Base-by-base conservation (phyloP, 64 coral and sea anemone species). In the Montipora cactus region DNA sequence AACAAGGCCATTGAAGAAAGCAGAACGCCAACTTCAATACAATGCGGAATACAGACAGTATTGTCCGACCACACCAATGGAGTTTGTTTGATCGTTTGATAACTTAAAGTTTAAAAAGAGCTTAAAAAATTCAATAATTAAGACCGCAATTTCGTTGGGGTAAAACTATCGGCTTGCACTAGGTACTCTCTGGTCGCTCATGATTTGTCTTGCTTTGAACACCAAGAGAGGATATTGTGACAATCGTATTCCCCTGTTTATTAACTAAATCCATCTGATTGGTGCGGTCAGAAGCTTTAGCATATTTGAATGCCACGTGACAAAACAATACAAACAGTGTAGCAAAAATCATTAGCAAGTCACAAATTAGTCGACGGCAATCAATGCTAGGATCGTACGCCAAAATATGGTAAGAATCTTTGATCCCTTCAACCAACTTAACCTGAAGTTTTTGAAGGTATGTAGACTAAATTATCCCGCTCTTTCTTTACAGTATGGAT, bases 401-500 rank as follows among this genome's bases (percentile, higher is more conserved):
- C 45, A 18, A 48, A 86, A 86, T 50, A 86, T 86, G 82, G 82
- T 86, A 67, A 86, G 82, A 67, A 70, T 70, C 46, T 71, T 4
- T 18, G 11, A 9, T 48, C 44, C 44, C 7, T 46, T 13, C 8
- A n/a, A n/a, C 7, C 11, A 8, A 57, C 11, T 6, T 8, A 71
- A 15, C 4, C 20, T n/a, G 18, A 9, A 51, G 22, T 19, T n/a
- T n/a, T 19, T 1, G 7, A 15, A 22, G 48, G 0, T 10, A 13
- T 9, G 1, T 5, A 6, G 15, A 12, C 10, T 70, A 23, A 86
- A 8, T 20, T 67, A 7, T 49, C 62, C 7, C 11, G 53, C 53
- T 57, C 11, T 57, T 51, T 79, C 21, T 87, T 51, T 89, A 45
- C 58, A 97, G 96, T 97, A 97, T 53, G 96, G 96, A 8, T 97